Conservation (phyloP, 1,140 invertebrate species). For the Hylaeus volcanicus region DNA sequence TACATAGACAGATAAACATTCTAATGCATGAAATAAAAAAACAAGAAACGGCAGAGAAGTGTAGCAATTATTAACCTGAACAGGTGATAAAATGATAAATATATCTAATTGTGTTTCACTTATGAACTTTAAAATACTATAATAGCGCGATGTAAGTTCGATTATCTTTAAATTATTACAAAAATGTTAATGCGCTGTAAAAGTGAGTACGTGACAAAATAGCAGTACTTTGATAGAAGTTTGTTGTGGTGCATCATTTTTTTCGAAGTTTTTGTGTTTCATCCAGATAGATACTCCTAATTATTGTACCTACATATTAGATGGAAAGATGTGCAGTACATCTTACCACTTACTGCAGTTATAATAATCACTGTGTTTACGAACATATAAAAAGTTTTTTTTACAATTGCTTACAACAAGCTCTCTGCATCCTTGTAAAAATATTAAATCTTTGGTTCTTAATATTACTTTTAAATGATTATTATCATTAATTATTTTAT, state of each 20-base stretch:
- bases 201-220: conserved; percentile 30
- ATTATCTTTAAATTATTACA: conserved; percentile 1
- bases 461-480: conserved; percentile 71
- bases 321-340: conserved; percentile 20
- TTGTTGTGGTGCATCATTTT: conserved; percentile 13
- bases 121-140: conserved; percentile 34
- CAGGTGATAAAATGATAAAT: not conserved
- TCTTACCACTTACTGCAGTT: conserved; percentile 43
- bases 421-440: conserved; percentile 69
- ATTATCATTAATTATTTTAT: conserved; percentile 55
- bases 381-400: conserved; percentile 61
- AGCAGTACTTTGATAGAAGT: conserved; percentile 22
- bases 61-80: conserved; percentile 18
- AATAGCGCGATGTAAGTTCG: conserved; percentile 31
- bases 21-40: conserved; percentile 1
- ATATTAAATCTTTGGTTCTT: conserved; percentile 80
- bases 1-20: not conserved
- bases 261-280: conserved; percentile 12
- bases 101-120: conserved; percentile 11
- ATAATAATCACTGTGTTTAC: conserved; percentile 49
- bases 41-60: conserved; percentile 22
- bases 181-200: not conserved
- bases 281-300: conserved; percentile 9
- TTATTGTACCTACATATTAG: conserved; percentile 34
- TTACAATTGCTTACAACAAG: conserved; percentile 63